phyloP scores from a whole-genome alignment of 2,797 vertebrate genomes.

The Natrix natrix region DNA sequence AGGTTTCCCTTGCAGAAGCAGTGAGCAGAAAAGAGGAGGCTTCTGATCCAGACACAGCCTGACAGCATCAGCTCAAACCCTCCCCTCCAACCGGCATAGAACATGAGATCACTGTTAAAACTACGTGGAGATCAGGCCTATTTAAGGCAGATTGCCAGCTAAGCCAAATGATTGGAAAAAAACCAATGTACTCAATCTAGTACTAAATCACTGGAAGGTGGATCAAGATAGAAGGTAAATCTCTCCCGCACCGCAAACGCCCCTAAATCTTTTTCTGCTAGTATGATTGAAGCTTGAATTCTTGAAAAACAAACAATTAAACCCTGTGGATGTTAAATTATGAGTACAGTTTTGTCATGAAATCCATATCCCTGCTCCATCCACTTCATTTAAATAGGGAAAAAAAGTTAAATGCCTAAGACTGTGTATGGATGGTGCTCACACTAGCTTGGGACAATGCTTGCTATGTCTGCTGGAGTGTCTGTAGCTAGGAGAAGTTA shows the following conservation, averaged over 20 bases:
- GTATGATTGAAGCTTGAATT: background rate
- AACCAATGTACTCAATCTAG: background rate
- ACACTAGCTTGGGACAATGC: background rate
- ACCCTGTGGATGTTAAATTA: background rate
- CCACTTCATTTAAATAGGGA: background rate
- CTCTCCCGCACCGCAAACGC: background rate
- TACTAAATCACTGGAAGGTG: background rate
- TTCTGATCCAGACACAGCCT: slow-evolving; percentile 58
- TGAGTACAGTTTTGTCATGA: accelerated
- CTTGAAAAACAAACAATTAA: background rate
- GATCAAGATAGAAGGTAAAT: background rate
- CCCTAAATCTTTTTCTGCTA: background rate
- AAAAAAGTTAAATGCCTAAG: background rate
- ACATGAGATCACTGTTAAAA: slow-evolving; percentile 61
- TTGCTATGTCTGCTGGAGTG: background rate
- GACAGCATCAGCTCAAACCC: slow-evolving; percentile 63
- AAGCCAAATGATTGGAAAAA: slow-evolving; percentile 32
- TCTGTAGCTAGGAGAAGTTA: background rate
- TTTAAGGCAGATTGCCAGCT: slow-evolving; percentile 40
- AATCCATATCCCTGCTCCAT: background rate
- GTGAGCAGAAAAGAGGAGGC: background rate
- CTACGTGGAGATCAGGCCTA: slow-evolving; percentile 3
- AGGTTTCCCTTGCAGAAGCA: background rate
- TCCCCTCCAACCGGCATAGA: slow-evolving; percentile 53
- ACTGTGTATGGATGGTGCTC: background rate